phyloP scores from a whole-genome alignment of 2,113 vertebrate genomes.

The Centropus bengalensis region DNA sequence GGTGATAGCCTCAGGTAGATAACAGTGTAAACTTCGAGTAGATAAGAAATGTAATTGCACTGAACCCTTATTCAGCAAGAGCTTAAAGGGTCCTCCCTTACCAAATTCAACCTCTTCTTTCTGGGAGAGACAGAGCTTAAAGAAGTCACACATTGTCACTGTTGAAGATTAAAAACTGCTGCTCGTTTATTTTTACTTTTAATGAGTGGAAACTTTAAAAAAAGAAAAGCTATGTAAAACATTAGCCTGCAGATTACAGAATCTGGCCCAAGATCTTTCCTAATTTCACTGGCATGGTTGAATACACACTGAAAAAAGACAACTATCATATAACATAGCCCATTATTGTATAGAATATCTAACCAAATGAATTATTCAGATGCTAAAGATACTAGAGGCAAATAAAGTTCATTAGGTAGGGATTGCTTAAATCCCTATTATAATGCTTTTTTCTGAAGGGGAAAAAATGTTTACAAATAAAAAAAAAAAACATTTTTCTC shows the following conservation, averaged over 20 bases:
- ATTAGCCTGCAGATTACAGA: neutral
- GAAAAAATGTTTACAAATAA: neutral
- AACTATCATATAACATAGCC: fast-evolving
- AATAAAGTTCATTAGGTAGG: neutral
- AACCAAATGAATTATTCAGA: neutral
- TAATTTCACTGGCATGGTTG: neutral
- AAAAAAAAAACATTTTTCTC: neutral
- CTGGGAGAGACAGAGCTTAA: neutral
- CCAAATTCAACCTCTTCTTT: neutral
- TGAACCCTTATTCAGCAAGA: neutral
- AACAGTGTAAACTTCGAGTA: neutral
- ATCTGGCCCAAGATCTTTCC: neutral
- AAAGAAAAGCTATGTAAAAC: neutral
- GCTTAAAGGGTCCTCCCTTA: neutral
- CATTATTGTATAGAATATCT: neutral
- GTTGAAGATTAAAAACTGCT: slow-evolving; percentile 1
- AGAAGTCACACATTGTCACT: neutral
- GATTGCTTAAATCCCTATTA: neutral
- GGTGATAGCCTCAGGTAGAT: neutral
- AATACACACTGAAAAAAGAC: neutral
- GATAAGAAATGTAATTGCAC: neutral
- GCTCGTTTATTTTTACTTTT: neutral
- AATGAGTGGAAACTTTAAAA: neutral
- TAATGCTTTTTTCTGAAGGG: neutral
- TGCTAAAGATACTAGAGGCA: neutral